phyloP scores from a whole-genome alignment of 2,888 invertebrate genomes.

The Drosophila mercatorum region DNA sequence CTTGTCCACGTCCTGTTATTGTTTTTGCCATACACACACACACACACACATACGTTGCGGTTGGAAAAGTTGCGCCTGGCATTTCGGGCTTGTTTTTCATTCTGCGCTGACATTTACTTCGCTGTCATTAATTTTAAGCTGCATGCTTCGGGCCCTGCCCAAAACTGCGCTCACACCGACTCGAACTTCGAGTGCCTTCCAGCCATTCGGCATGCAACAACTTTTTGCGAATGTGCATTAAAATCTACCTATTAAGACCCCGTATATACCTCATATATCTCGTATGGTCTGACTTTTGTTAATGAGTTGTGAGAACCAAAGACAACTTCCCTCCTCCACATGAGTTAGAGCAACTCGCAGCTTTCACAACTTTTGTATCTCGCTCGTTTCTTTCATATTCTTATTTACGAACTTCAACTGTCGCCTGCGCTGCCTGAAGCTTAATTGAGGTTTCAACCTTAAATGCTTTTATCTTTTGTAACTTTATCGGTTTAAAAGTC shows the following conservation, averaged over 20 bases:
- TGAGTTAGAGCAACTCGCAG: background rate
- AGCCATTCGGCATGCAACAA: slow-evolving; percentile 10
- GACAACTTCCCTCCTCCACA: background rate
- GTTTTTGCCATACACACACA: slow-evolving; percentile 68
- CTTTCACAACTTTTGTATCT: background rate
- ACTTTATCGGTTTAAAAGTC: slow-evolving; percentile 23
- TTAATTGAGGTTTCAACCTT: slow-evolving; percentile 19
- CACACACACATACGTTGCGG: slow-evolving; percentile 54
- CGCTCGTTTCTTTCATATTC: background rate
- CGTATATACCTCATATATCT: slow-evolving; percentile 5
- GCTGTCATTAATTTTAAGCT: slow-evolving; percentile 77
- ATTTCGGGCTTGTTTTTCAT: slow-evolving; percentile 69
- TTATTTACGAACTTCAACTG: background rate
- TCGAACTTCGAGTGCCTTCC: slow-evolving; percentile 15
- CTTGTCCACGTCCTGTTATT: slow-evolving; percentile 57
- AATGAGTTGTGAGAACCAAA: slow-evolving; percentile 1
- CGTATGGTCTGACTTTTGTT: background rate
- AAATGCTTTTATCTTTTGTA: slow-evolving; percentile 18
- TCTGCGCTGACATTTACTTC: slow-evolving; percentile 73
- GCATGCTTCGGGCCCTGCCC: slow-evolving; percentile 47
- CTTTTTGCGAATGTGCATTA: slow-evolving; percentile 9
- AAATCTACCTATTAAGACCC: slow-evolving; percentile 18
- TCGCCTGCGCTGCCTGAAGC: background rate
- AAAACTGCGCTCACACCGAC: slow-evolving; percentile 26
- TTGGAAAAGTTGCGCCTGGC: slow-evolving; percentile 64